phyloP scores from a whole-genome alignment of 2,888 invertebrate genomes.

The Myopa testacea region DNA sequence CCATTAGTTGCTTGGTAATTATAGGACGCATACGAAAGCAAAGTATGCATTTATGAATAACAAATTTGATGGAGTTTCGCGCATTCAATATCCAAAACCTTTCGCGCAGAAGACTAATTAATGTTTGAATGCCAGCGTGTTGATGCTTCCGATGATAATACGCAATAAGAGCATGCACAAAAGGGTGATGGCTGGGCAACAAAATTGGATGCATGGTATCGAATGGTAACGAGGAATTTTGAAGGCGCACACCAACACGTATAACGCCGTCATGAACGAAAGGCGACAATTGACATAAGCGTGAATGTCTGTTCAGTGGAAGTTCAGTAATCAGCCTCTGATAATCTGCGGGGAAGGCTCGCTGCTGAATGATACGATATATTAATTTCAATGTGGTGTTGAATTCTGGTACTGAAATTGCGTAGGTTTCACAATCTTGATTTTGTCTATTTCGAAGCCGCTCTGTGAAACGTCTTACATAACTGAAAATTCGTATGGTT shows the following conservation, averaged over 20 bases:
- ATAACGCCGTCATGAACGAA: constrained; percentile 1
- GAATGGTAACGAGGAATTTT: constrained; percentile 18
- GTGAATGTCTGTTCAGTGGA: constrained; percentile 23
- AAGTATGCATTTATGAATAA: constrained; percentile 30
- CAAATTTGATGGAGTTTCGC: constrained; percentile 10
- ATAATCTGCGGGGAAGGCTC: not conserved
- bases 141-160: constrained; percentile 27
- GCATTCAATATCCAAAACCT: constrained; percentile 37
- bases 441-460: not conserved
- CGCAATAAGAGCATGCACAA: constrained; percentile 26
- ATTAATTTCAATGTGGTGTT: not conserved
- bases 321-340: not conserved
- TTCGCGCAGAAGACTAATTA: constrained; percentile 21
- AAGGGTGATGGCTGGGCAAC: constrained; percentile 38
- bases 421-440: not conserved
- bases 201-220: constrained; percentile 35
- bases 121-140: constrained; percentile 38
- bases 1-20: not conserved
- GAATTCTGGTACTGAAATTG: not conserved
- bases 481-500: not conserved
- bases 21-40: constrained; percentile 32
- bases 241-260: constrained; percentile 40
- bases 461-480: constrained; percentile 4
- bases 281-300: constrained; percentile 39
- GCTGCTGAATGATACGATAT: not conserved